Conservation (phyloP, 2,888 invertebrate genomes). For the Dusona sp. region DNA sequence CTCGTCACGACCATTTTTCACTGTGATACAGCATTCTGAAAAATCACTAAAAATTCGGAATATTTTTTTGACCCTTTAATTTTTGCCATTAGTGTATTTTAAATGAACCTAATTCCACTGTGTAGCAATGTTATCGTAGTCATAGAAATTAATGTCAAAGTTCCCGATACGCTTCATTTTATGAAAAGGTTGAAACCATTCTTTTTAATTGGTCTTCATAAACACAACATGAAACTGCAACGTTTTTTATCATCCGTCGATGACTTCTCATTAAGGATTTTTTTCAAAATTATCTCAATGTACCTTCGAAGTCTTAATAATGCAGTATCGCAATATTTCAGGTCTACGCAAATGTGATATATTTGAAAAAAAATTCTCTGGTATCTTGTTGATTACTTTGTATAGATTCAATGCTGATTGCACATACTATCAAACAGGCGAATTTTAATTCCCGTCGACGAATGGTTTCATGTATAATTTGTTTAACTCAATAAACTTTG, state of each 20-base stretch:
- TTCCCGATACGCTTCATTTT: not conserved
- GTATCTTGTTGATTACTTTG: not conserved
- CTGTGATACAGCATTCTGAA: too few relatives aligned
- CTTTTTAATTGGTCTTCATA: not conserved
- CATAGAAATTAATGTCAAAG: not conserved
- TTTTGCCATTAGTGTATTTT: not conserved
- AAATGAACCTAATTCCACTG: not conserved
- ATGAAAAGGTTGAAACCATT: not conserved
- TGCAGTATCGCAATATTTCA: too few relatives aligned
- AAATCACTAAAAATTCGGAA: too few relatives aligned
- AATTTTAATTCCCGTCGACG: not conserved
- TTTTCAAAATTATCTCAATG: not conserved
- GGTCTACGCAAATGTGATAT: not conserved
- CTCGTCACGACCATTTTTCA: too few relatives aligned
- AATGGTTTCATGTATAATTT: not conserved
- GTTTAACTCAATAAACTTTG: constrained; percentile 6
- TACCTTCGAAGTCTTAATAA: too few relatives aligned
- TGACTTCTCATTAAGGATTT: not conserved
- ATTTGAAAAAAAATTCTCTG: not conserved
- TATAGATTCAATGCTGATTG: not conserved
- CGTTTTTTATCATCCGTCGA: not conserved
- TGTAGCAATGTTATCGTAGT: not conserved
- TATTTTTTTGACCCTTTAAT: too few relatives aligned
- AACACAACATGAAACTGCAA: not conserved
- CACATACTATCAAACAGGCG: not conserved